These are phyloP conservation scores for Euphydryas editha DNA, from an alignment of 2,888 invertebrate species.

Conservation along the genomic window DNA sequence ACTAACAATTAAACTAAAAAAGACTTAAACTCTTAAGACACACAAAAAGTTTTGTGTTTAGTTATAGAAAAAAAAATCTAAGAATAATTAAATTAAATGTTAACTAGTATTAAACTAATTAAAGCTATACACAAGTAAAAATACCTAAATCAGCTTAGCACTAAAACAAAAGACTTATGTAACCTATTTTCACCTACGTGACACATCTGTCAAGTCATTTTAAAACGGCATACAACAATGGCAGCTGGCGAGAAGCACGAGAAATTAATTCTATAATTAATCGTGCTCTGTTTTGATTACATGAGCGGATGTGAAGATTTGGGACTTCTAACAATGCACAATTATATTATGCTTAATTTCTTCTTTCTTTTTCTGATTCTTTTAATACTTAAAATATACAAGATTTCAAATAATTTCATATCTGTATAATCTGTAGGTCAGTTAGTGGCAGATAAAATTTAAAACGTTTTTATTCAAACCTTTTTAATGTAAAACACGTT, in stretches of 20 bases:
- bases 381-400: too few species aligned
- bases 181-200: conserved; percentile 62
- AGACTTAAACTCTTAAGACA: too few species aligned
- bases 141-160: conserved; percentile 3
- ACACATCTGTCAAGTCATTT: conserved; percentile 49
- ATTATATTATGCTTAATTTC: conserved; percentile 24
- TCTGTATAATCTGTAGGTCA: not conserved
- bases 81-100: too few species aligned
- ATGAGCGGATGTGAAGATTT: conserved; percentile 63
- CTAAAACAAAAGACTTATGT: conserved; percentile 50
- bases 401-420: not conserved
- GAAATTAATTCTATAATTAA: conserved; percentile 60
- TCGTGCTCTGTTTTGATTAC: conserved; percentile 59
- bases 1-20: too few species aligned
- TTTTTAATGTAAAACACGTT: not conserved
- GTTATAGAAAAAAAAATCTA: too few species aligned
- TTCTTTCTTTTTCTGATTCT: too few species aligned
- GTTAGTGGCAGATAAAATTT: not conserved
- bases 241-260: conserved; percentile 55
- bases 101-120: not conserved
- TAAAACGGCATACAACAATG: conserved; percentile 46
- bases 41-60: too few species aligned
- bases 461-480: not conserved
- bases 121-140: not conserved
- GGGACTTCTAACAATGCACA: conserved; percentile 39